Conservation (phyloP, 2,113 vertebrate species). For the Perca schrenkii region DNA sequence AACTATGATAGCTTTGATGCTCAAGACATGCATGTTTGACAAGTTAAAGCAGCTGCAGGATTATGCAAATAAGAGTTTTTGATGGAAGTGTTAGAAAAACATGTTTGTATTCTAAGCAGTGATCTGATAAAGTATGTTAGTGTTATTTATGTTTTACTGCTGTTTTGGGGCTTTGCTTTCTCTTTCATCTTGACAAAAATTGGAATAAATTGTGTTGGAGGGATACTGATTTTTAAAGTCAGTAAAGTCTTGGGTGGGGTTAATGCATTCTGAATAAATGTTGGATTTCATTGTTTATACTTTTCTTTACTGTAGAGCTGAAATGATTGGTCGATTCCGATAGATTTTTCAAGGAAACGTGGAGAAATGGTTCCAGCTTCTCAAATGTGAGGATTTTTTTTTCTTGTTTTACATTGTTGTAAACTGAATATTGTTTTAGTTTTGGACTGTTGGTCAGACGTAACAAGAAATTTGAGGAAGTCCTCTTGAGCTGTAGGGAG, state of each 20-base stretch:
- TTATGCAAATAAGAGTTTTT: conserved; percentile 26
- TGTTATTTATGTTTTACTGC: not conserved
- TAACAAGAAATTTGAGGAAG: not conserved
- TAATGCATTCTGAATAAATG: not conserved
- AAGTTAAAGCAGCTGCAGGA: conserved; percentile 31
- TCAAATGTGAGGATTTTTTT: not conserved
- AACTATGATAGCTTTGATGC: conserved; percentile 33
- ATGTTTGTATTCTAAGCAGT: not conserved
- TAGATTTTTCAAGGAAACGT: no score
- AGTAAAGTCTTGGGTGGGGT: not conserved
- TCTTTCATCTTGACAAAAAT: not conserved
- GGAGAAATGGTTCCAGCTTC: not conserved
- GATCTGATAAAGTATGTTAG: not conserved
- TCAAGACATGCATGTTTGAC: conserved; percentile 20
- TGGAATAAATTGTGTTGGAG: not conserved
- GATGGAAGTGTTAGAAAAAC: conserved; percentile 8
- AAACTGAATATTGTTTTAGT: not conserved
- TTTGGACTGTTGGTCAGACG: not conserved
- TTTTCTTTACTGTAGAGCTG: not conserved
- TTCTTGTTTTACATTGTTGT: not conserved
- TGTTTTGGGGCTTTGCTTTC: not conserved
- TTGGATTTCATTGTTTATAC: not conserved
- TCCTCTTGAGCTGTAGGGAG: not conserved
- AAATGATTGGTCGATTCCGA: not conserved
- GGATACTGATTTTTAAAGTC: not conserved